Conservation (phyloP, 2,888 invertebrate species). For the Andrena trimmerana region DNA sequence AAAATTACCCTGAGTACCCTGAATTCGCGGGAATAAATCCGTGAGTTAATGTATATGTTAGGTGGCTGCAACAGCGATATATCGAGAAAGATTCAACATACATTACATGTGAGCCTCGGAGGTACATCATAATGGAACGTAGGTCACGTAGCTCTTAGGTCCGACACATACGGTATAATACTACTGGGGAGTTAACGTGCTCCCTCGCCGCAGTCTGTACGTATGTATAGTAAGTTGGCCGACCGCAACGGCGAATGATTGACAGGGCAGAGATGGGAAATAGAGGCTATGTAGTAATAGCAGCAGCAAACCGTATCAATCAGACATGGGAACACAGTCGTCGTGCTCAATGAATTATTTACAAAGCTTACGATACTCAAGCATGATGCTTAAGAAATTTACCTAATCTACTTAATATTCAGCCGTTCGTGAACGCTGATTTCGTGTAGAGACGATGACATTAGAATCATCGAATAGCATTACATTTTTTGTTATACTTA, state of each 20-base stretch:
- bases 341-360: constrained; percentile 51
- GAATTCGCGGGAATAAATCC: neutral
- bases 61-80: neutral
- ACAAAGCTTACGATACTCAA: constrained; percentile 17
- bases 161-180: constrained; percentile 35
- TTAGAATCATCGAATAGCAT: too few species aligned
- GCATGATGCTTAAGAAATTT: neutral
- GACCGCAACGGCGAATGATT: constrained; percentile 47
- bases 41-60: neutral
- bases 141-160: constrained; percentile 36
- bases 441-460: neutral
- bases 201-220: constrained; percentile 23
- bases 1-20: neutral
- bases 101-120: neutral
- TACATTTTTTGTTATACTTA: too few species aligned
- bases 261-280: constrained; percentile 48
- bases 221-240: constrained; percentile 44
- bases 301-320: constrained; percentile 46
- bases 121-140: constrained; percentile 29
- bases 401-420: neutral
- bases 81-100: neutral
- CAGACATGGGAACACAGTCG: constrained; percentile 47
- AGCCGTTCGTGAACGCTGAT: neutral
- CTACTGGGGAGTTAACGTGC: constrained; percentile 32
- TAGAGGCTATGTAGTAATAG: constrained; percentile 33